Evolutionary conservation across 1,140 invertebrate species (phyloP), one percentile per base, ranked within the genome.

Genomic region (Trinorchestia longiramus): DNA sequence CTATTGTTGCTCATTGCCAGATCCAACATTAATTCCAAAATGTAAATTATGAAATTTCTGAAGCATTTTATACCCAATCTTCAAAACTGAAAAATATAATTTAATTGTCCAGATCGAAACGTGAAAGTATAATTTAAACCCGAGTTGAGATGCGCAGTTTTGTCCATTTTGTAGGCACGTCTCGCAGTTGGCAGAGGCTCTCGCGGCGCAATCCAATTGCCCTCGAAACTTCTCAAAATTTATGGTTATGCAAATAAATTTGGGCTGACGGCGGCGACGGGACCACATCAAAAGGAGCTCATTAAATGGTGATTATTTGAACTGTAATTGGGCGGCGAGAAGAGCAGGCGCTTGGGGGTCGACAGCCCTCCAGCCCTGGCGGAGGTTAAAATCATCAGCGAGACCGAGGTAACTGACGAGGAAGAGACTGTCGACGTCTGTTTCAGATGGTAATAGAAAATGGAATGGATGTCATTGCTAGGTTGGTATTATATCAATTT

Each of bases 211-310:
- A 47, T 94, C 92, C 92, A 94, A 94, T 94, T 47, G 44, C 92
- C 92, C 92, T 94, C 92, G 92, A 94, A 94, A 94, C 43, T 94
- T 94, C 92, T 94, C 92, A 44, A 94, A 94, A 94, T 94, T 94
- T 94, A 94, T 94, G 92, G 92, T 45, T 94, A 94, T 94, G 92
- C 92, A 94, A 94, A 94, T 94, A 45, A 43, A 94, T 94, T 94
- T 94, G 92, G 44, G 47, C 43, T 8, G 92, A 44, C 44, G 92
- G 92, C 92, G 47, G 92, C 92, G 92, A 43, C 92, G 92, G 44
- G 43, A 94, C 43, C 92, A 94, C 44, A 94, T 94, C 92, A 94
- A 94, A 94, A 94, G 92, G 43, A 45, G 92, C 92, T 94, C 92
- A 94, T 94, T 94, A 94, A 94, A 94, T 94, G 92, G 92, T 94